Base-by-base conservation (phyloP, 2,113 vertebrate species). In the Hirundichthys speculiger region DNA sequence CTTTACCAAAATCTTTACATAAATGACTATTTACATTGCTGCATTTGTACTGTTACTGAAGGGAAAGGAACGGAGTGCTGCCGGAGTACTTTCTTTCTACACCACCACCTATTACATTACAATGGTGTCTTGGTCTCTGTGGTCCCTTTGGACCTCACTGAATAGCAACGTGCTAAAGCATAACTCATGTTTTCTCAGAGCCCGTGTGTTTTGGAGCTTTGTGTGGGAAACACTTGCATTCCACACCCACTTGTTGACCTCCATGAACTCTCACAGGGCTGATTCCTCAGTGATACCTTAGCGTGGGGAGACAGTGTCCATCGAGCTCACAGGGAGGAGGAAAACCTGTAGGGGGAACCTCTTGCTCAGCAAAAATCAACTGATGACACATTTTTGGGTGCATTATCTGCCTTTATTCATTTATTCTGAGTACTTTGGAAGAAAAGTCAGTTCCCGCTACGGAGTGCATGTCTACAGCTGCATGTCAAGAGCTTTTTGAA, bases 201-300 rank as follows among this genome's bases (percentile, higher is more conserved):
- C 51, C 38, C 55, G 74, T 72, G 73, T 74, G 64, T 81, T 30
- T 71, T 79, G 69, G 76, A 69, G 72, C 57, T 50, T 62, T 20
- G 38, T 34, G 71, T 91, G 87, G 83, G 89, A 91, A 91, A 87
- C 59, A 55, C 65, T 74, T 27, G 16, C 64, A 83, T 82, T 89
- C 82, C 88, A 83, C 89, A 87, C 80, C 84, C 87, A 87, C 77
- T 83, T 85, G 84, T 57, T 83, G 86, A 89, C 90, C 90, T 74
- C 41, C 12, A 19, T 72, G 81, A 90, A 82, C 90, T 71, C 65
- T 69, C 71, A 16, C 53, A 34, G 38, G 30, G 64, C 80, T 47
- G 74, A 79, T 64, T 81, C 63, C 60, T 86, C 62, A 1, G 50
- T 8, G 68, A 56, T 68, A 76, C 70, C 70, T 82, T 68, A 67